Evolutionary conservation across 2,113 vertebrate species (phyloP), one percentile per base, ranked within the genome.

Genomic region (Sapayoa aenigma): DNA sequence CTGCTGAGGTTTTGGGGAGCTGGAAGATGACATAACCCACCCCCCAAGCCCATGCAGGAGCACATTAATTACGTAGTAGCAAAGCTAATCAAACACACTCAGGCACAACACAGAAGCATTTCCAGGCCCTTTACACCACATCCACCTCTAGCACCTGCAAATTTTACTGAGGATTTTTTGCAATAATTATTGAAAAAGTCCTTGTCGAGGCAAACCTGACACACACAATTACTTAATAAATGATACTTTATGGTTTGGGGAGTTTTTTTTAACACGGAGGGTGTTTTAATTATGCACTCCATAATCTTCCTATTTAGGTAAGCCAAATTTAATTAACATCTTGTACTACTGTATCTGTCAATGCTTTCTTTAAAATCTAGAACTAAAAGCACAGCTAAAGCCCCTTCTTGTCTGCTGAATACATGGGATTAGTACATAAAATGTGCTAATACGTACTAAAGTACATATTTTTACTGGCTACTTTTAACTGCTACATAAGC

Each of bases 271-370:
- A 39, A 65, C 18, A 4, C 73, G 31, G 11, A 81, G 41, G 23
- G 37, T 42, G 69, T 91, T 84, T 75, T 62, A 89, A 67, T 86
- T 62, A 77, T 12, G 12, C 39, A 87, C 28, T 91, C 92, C 31
- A 60, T 39, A 91, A 85, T 82, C 46, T 44, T 88, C 53, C 65
- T 72, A 75, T 72, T 91, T 56, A 91, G 68, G 27, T 60, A 86
- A 92, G 56, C 5, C 56, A 93, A 88, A 95, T 90, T 78, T 65
- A 95, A 87, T 92, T 84, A 88, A 67, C 46, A 58, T 65, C 28
- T 59, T 69, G 30, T 53, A 84, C 23, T 75, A 33, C 44, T 78
- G 0, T 59, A 85, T 50, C 75, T 93, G 49, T 39, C 59, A 94
- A 60, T 44, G 10, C 39, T 41, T 66, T 65, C 68, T 90, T 81